phyloP scores from a whole-genome alignment of 2,888 invertebrate species.

The Leucozona laternaria region DNA sequence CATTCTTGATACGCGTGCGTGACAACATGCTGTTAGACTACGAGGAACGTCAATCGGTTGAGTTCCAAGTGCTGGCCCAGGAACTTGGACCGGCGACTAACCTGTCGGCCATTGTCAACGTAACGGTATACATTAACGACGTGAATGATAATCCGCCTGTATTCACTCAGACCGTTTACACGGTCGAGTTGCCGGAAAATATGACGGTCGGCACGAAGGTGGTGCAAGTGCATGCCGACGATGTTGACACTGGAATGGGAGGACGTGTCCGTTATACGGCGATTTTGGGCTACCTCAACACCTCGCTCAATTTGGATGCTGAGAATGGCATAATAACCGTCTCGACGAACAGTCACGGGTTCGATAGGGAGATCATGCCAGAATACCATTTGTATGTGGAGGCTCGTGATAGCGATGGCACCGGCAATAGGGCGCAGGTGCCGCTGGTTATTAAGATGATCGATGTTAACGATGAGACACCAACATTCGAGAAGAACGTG shows the following conservation, averaged over 20 bases:
- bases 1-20: constrained; percentile 92
- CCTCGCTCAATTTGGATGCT: constrained; percentile 91
- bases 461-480: constrained; percentile 94
- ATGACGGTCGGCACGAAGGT: constrained; percentile 90
- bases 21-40: constrained; percentile 93
- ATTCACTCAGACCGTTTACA: constrained; percentile 90
- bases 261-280: constrained; percentile 91
- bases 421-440: constrained; percentile 89
- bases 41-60: constrained; percentile 90
- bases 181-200: constrained; percentile 91
- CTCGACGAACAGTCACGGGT: constrained; percentile 88
- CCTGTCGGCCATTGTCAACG: constrained; percentile 89
- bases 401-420: constrained; percentile 94
- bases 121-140: constrained; percentile 92
- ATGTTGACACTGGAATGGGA: constrained; percentile 91
- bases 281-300: constrained; percentile 90
- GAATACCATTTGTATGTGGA: constrained; percentile 92
- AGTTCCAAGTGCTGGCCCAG: constrained; percentile 91
- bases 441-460: constrained; percentile 90
- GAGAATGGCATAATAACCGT: constrained; percentile 92
- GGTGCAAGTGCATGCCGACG: constrained; percentile 90
- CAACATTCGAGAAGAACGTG: constrained; percentile 90
- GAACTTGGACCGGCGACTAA: constrained; percentile 91
- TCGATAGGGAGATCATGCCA: constrained; percentile 93
- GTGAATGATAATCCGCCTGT: constrained; percentile 94